Base-by-base conservation (phyloP, 2,113 vertebrate species). In the Tinamus guttatus region DNA sequence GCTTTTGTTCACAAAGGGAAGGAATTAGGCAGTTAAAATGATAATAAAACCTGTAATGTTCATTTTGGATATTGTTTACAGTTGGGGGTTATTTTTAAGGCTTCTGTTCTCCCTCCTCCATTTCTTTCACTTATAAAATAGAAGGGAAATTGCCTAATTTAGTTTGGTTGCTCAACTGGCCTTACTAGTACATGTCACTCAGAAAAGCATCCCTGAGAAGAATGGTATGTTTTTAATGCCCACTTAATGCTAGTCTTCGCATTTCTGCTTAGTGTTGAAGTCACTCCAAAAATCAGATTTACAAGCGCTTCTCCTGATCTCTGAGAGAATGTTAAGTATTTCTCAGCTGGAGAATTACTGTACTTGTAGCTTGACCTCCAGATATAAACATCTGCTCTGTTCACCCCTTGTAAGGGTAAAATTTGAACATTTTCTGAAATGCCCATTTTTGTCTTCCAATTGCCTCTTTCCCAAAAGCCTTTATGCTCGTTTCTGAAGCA, bases 351-450 rank as follows among this genome's bases (percentile, higher is more conserved):
- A 75, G 69, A 58, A 85, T 58, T 88, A 78, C 22, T 68, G 34
- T 83, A 63, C 60, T 75, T 93, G 41, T 70, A 71, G 73, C 47
- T 79, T 78, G 85, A 95, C 76, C 43, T 92, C 81, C 93, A 92
- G 82, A 83, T 88, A 69, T 78, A 96, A 94, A 90, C 87, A 90
- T 86, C 73, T 94, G 87, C 18, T 96, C 51, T 22, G n/a, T 64
- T 88, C 21, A 18, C 18, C 85, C 85, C 65, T 81, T 90, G 45
- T 90, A 93, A 92, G 87, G 73, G 51, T 94, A 90, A 93, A 84
- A 75, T 52, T 1, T 0, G 69, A 93, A 75, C 38, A 40, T 81
- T 91, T 93, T 85, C 71, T 77, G 60, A 5, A 7, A 40, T 18
- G 28, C 3, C 75, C 2, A 1, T 71, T 77, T 94, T 67, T 63